These are phyloP conservation scores for Stenopsyche tienmushanensis DNA, from an alignment of 1,140 invertebrate genomes.

Conservation along the genomic window DNA sequence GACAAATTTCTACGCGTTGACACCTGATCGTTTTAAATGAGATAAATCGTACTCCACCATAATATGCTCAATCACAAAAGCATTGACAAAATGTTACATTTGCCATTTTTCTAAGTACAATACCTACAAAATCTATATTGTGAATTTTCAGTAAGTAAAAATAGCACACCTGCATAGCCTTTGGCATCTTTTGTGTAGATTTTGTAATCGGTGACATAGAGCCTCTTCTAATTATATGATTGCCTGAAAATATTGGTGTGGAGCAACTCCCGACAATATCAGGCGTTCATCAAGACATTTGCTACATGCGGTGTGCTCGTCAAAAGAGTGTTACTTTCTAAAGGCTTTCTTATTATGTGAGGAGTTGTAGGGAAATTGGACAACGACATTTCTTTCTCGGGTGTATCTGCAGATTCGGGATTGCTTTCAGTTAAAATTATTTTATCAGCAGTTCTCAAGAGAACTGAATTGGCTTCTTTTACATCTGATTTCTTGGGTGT, in stretches of 20 bases:
- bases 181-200: constrained; percentile 79
- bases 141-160: too few relatives aligned
- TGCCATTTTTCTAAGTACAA: too few relatives aligned
- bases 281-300: constrained; percentile 44
- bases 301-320: constrained; percentile 59
- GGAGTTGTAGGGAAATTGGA: constrained; percentile 4
- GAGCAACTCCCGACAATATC: constrained; percentile 42
- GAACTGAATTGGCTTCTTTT: not conserved
- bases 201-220: constrained; percentile 86
- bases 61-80: too few relatives aligned
- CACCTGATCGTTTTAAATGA: too few relatives aligned
- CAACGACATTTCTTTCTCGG: not conserved
- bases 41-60: too few relatives aligned
- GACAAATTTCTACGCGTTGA: too few relatives aligned
- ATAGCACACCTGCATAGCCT: constrained; percentile 77
- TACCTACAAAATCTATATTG: too few relatives aligned
- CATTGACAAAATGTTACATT: too few relatives aligned
- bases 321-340: constrained; percentile 40
- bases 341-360: not conserved
- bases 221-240: constrained; percentile 60
- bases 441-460: not conserved
- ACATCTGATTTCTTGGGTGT: not conserved
- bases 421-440: not conserved
- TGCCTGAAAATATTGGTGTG: constrained; percentile 53
- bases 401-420: not conserved